Percentiles rank a stretch among this genome's conserved stretches.
These are phyloP conservation scores for Drosophila maculinotata DNA, from an alignment of 2,888 invertebrate species.

Conservation along the genomic window DNA sequence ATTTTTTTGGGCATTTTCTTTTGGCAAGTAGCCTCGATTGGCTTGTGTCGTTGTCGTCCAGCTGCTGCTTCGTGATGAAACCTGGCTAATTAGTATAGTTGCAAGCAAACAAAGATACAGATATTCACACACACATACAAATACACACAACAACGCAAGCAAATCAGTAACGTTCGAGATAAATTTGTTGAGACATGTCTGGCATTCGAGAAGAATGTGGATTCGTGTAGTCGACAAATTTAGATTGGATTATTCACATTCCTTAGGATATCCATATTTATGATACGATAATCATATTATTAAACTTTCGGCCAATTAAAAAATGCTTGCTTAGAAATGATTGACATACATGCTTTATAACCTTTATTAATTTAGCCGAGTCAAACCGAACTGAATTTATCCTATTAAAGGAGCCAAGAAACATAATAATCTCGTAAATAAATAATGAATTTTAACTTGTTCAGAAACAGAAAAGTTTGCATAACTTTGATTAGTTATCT, in stretches of 20 bases:
- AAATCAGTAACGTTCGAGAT: constrained; percentile 15
- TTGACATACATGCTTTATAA: too few species aligned
- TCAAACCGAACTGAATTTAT: too few species aligned
- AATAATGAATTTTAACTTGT: too few species aligned
- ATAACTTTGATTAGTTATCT: too few species aligned
- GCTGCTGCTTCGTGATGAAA: constrained; percentile 34
- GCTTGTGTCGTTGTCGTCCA: constrained; percentile 48
- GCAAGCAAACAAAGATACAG: constrained; percentile 10
- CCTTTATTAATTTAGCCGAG: too few species aligned
- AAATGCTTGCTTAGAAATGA: too few species aligned
- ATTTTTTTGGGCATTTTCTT: constrained; percentile 65
- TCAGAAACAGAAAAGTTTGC: too few species aligned
- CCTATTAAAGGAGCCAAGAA: too few species aligned
- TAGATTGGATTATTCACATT: constrained; percentile 6
- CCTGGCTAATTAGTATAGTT: constrained; percentile 46
- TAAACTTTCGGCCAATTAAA: too few species aligned
- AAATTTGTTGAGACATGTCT: constrained; percentile 35
- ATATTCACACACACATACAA: neutral
- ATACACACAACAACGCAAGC: constrained; percentile 8
- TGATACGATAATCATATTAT: neutral
- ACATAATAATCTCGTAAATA: too few species aligned
- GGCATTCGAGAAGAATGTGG: constrained; percentile 41
- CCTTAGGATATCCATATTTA: constrained; percentile 3
- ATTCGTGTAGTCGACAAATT: constrained; percentile 24
- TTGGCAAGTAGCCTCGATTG: constrained; percentile 49